Percentiles rank a stretch among this genome's conserved stretches.
Conservation (phyloP, 2,797 vertebrate species). For the Danio kyathit region DNA sequence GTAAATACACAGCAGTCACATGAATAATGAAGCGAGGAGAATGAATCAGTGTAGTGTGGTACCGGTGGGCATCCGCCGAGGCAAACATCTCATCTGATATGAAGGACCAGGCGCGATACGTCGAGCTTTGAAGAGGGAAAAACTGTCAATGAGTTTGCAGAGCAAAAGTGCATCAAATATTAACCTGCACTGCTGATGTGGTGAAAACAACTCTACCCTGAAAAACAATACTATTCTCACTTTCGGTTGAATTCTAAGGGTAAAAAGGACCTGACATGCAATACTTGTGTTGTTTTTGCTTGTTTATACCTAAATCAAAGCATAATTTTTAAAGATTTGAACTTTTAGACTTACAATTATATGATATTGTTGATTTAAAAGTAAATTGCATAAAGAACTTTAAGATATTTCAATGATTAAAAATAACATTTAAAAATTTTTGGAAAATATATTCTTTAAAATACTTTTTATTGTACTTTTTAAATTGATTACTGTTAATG, state of each 20-base stretch:
- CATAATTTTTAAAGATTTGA: no score
- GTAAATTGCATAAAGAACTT: no score
- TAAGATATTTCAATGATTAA: no score
- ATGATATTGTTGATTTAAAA: no score
- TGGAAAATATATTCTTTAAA: no score
- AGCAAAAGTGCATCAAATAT: not conserved
- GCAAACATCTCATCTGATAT: slow-evolving; percentile 88
- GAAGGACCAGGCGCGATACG: slow-evolving; percentile 84
- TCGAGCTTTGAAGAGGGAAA: slow-evolving; percentile 76
- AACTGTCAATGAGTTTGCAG: slow-evolving; percentile 23
- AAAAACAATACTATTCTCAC: not conserved
- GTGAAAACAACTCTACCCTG: not conserved
- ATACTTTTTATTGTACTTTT: no score
- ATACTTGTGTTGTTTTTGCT: not conserved
- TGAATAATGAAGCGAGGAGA: not conserved
- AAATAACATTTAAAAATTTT: no score
- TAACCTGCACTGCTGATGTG: not conserved
- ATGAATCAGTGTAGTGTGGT: not conserved
- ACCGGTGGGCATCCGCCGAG: slow-evolving; percentile 87
- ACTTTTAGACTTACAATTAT: no score
- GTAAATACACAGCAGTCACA: slow-evolving; percentile 2
- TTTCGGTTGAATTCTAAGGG: not conserved
- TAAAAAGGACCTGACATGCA: not conserved
- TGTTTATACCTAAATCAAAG: not conserved
- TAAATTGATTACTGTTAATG: no score